phyloP scores from a whole-genome alignment of 92 coral and sea anemone genomes.

The Palythoa grandis region DNA sequence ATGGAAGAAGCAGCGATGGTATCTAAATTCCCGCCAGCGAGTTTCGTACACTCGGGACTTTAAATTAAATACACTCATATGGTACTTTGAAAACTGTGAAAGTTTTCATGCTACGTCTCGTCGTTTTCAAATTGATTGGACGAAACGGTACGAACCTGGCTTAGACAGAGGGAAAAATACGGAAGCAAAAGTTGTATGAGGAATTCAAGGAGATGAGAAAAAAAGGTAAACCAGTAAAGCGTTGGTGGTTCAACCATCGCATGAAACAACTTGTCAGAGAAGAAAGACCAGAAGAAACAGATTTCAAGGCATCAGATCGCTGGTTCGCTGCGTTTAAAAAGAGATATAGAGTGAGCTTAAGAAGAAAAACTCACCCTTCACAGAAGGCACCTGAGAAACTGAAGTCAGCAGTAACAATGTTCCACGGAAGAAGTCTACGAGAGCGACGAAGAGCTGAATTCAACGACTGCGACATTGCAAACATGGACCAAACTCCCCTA shows the following conservation, averaged over 20 bases:
- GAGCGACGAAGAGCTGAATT: constrained; percentile 19
- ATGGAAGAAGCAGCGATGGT: constrained; percentile 23
- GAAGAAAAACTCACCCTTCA: constrained; percentile 12
- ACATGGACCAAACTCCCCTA: too few relatives aligned
- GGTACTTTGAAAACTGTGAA: constrained; percentile 1
- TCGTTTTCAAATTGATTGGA: constrained; percentile 8
- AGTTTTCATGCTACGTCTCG: constrained; percentile 9
- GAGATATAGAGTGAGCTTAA: neutral
- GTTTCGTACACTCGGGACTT: constrained; percentile 15
- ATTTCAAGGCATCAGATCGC: constrained; percentile 16
- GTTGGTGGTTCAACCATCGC: constrained; percentile 40
- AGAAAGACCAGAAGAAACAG: constrained; percentile 19
- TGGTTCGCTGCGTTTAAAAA: constrained; percentile 13
- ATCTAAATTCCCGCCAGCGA: constrained; percentile 13
- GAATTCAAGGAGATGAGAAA: constrained; percentile 33
- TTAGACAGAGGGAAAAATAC: neutral
- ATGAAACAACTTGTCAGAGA: constrained; percentile 21
- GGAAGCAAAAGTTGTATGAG: constrained; percentile 12
- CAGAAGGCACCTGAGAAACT: constrained; percentile 24
- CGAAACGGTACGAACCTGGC: constrained; percentile 10
- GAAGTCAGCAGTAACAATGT: neutral
- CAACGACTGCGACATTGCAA: too few relatives aligned
- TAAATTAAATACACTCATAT: constrained; percentile 1
- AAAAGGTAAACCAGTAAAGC: constrained; percentile 32
- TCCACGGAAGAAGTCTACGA: constrained; percentile 14